Evolutionary conservation across 2,888 invertebrate species (phyloP).

Genomic region (Hedychridium roseum): DNA sequence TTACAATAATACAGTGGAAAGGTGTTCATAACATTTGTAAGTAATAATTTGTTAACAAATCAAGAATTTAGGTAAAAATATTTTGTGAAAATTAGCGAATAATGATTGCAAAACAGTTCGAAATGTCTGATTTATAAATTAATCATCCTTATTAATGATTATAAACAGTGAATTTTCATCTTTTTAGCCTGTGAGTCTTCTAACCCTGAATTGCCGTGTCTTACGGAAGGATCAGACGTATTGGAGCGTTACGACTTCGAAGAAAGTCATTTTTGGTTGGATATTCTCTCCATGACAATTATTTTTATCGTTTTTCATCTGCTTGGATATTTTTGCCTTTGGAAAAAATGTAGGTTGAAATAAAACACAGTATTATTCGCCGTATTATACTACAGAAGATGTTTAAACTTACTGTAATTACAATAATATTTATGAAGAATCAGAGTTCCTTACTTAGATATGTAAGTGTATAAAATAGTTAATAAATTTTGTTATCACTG

Average conservation of each 20-base stretch:
- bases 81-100: no score
- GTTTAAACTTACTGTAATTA: no score
- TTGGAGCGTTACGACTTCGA: constrained; percentile 78
- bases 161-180: neutral
- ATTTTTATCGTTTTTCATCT: constrained; percentile 76
- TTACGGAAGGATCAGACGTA: constrained; percentile 76
- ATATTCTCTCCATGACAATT: constrained; percentile 73
- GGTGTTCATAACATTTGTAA: constrained; percentile 78
- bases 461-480: no score
- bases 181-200: constrained; percentile 70
- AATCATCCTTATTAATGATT: neutral
- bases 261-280: constrained; percentile 69
- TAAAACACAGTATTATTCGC: constrained; percentile 3
- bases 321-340: constrained; percentile 74
- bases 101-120: no score
- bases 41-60: constrained; percentile 53
- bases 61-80: no score
- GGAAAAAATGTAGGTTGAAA: constrained; percentile 64
- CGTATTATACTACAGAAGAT: no score
- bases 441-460: no score
- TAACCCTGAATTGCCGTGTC: constrained; percentile 73
- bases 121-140: no score
- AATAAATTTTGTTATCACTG: neutral
- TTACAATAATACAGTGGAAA: constrained; percentile 84
- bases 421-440: no score